phyloP scores from a whole-genome alignment of 2,113 vertebrate species.

The Ia io region DNA sequence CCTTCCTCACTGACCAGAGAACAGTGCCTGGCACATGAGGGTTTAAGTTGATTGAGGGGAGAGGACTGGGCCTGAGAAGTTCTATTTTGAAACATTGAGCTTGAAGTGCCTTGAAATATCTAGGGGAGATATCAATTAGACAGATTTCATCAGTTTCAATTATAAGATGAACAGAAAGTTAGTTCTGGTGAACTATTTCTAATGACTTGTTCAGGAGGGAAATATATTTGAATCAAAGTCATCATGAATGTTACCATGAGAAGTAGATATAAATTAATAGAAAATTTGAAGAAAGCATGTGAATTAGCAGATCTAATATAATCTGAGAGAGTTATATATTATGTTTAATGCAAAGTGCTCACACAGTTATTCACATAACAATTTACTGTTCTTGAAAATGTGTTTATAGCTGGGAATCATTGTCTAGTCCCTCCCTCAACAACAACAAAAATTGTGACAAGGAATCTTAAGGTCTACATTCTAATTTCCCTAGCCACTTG shows the following conservation, averaged over 20 bases:
- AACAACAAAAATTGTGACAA: not conserved
- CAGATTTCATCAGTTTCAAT: not conserved
- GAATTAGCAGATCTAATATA: not conserved
- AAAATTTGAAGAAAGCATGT: not conserved
- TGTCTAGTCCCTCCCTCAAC: rapidly evolving
- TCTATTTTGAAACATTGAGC: not conserved
- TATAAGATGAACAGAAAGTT: not conserved
- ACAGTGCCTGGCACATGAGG: not conserved
- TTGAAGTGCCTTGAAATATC: not conserved
- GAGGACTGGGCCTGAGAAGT: too few species aligned
- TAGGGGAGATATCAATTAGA: not conserved
- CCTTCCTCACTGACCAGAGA: not conserved
- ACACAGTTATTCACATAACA: not conserved
- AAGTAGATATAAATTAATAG: not conserved
- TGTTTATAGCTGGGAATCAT: not conserved
- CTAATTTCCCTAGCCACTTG: not conserved
- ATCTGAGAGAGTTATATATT: not conserved
- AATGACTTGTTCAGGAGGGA: not conserved
- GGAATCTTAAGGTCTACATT: not conserved
- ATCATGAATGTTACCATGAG: not conserved
- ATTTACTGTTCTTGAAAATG: not conserved
- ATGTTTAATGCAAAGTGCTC: not conserved
- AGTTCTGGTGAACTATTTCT: not conserved
- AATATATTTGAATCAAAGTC: not conserved
- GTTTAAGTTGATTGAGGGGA: not conserved